A percentile compares a stretch with the other conserved stretches of the same genome.
phyloP scores from a whole-genome alignment of 2,888 invertebrate species.

The Cheilosia pagana region DNA sequence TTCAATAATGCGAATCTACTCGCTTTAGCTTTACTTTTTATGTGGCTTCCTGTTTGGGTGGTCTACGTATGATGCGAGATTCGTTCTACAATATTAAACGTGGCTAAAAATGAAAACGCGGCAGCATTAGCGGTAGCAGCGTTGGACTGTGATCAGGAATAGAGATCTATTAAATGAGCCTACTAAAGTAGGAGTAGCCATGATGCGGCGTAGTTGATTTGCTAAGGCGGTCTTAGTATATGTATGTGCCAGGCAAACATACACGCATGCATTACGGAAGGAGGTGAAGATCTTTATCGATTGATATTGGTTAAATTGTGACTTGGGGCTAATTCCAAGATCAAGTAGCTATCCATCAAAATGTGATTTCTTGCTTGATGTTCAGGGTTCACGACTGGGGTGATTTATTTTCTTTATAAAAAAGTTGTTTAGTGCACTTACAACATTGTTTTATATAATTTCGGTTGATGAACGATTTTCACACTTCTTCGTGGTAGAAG shows the following conservation, averaged over 20 bases:
- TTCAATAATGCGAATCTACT: slow-evolving; percentile 50
- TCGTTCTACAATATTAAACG: slow-evolving; percentile 13
- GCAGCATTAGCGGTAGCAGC: slow-evolving; percentile 30
- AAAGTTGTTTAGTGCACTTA: too few relatives aligned
- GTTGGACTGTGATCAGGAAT: slow-evolving; percentile 5
- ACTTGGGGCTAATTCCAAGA: slow-evolving; percentile 15
- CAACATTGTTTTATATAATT: too few relatives aligned
- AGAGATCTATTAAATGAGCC: slow-evolving; percentile 5
- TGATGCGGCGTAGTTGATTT: slow-evolving; percentile 44
- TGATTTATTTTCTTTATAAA: too few relatives aligned
- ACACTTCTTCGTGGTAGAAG: too few relatives aligned
- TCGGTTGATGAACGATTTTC: too few relatives aligned
- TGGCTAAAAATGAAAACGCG: slow-evolving; percentile 12
- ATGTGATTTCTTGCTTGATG: slow-evolving; percentile 10
- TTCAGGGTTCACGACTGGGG: too few relatives aligned
- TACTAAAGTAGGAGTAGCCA: slow-evolving; percentile 34
- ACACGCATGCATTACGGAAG: slow-evolving; percentile 21
- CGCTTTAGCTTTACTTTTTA: slow-evolving; percentile 22
- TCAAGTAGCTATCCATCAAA: slow-evolving; percentile 36
- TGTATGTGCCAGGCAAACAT: background rate
- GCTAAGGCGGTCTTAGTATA: background rate
- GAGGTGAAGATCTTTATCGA: slow-evolving; percentile 17
- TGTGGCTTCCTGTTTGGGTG: slow-evolving; percentile 63
- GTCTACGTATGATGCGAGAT: slow-evolving; percentile 30
- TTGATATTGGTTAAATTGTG: slow-evolving; percentile 32